Evolutionary conservation across 2,888 invertebrate species (phyloP), one percentile per base, ranked within the genome.

Genomic region (Minunthozetes semirufus): DNA sequence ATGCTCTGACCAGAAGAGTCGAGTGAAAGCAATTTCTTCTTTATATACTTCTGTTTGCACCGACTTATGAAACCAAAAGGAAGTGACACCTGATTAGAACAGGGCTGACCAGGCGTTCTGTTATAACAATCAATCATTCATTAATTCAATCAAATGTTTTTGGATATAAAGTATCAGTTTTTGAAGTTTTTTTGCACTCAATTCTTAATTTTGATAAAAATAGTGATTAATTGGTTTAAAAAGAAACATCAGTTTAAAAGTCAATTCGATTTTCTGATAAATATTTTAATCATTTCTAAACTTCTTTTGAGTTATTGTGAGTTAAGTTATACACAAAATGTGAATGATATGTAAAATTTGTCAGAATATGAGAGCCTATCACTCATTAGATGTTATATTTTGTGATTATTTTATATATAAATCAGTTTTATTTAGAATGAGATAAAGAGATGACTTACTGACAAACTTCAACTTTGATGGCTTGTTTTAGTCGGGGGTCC

Each of bases 1-100:
- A 78, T 78, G 11, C 78, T 76, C 72, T 78, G 78, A n/a, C 80
- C 79, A 42, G 79, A 78, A 2, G 77, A 63, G 75, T 79, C 78
- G 46, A 80, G 42, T 11, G 79, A 78, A 13, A 80, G 50, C 9
- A 80, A 76, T 53, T 79, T 79, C 61, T 80, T 80, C 76, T 80
- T 80, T 59, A 78, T 77, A 72, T 78, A 80, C 66, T 80, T 80
- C 73, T 80, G 80, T 53, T 77, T 77, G 74, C 80, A 80, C 42
- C 76, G 73, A 66, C 77, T 77, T 19, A 74, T 68, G 71, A 76
- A 80, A 6, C 80, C 79, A 59, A 79, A 78, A 4, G 79, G 79
- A 0, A 80, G 71, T 11, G 77, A 77, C 25, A 80, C 76, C 27
- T 78, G 77, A 17, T 77, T 73, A 3, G 78, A 77, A 72, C 80